phyloP scores from a whole-genome alignment of 2,113 vertebrate genomes.

The Daboia siamensis region DNA sequence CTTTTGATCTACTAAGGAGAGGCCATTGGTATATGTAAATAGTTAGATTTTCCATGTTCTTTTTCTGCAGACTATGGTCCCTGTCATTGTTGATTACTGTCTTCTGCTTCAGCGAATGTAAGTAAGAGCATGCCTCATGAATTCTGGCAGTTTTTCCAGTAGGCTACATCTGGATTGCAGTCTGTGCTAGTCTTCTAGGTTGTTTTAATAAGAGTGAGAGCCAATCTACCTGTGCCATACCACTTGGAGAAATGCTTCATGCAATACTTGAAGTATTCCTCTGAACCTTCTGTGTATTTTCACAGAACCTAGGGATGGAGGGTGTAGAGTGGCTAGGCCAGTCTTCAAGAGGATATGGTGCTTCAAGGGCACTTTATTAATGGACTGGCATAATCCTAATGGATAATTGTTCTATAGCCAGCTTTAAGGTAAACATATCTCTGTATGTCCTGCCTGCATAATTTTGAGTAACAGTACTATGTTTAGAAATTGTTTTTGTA shows the following conservation, averaged over 20 bases:
- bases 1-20: not conserved
- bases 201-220: not conserved
- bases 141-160: not conserved
- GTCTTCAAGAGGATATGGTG: not conserved
- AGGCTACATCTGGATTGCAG: not conserved
- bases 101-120: constrained; percentile 88
- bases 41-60: constrained; percentile 32
- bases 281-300: not conserved
- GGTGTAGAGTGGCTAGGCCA: not conserved
- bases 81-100: constrained; percentile 91
- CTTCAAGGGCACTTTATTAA: not conserved
- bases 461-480: not conserved
- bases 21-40: not conserved
- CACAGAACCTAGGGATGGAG: not conserved
- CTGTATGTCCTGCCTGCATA: not conserved
- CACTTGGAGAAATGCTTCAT: not conserved
- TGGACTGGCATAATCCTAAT: not conserved
- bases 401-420: not conserved
- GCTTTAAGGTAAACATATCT: not conserved
- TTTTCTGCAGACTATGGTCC: constrained; percentile 82
- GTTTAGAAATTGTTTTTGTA: not conserved
- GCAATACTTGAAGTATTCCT: not conserved
- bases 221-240: not conserved
- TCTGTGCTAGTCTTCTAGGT: not conserved
- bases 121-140: constrained; percentile 60